Base-by-base conservation (phyloP, 2,797 vertebrate genomes). In the Rhinoraja longicauda region DNA sequence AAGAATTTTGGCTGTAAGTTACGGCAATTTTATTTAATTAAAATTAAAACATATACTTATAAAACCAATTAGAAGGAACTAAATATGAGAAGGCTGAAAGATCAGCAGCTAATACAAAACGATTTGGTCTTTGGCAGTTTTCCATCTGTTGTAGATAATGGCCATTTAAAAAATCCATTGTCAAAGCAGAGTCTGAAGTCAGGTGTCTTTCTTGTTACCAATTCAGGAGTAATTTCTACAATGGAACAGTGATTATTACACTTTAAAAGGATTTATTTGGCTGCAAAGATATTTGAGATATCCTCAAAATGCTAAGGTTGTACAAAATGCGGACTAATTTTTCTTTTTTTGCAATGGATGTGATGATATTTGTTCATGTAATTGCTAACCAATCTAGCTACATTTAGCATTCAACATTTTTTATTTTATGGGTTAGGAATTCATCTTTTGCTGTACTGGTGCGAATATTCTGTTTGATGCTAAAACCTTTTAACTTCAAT, bases 211-310 rank as follows among this genome's bases (percentile, higher is more conserved):
- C 26, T 59, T 88, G 84, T 88, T 67, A 88, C n/a, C 1, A 32
- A 64, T 88, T 88, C n/a, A 62, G 88, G 62, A 88, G 2, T 67
- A 19, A n/a, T 86, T 62, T 29, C 29, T n/a, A n/a, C 53, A 64
- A 64, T 64, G 32, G 29, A 88, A 72, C 70, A 84, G 81, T 57
- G 81, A 84, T 29, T 67, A 84, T n/a, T 67, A 88, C 59, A 88
- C 84, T 67, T 67, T 62, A 9, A 32, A 64, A 36, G 59, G 32
- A 8, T 2, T 36, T 88, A 67, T 64, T 67, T 88, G 59, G n/a
- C n/a, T 67, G 12, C 67, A 88, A 88, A 64, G 84, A 36, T n/a
- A 59, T 88, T 67, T 36, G 84, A n/a, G 59, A 88, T 2, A 9
- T 19, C 59, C 59, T 88, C 29, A 88, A 62, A 62, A 17, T 62